Conservation (phyloP, 2,888 invertebrate genomes). For the Drosophila anomalipes region DNA sequence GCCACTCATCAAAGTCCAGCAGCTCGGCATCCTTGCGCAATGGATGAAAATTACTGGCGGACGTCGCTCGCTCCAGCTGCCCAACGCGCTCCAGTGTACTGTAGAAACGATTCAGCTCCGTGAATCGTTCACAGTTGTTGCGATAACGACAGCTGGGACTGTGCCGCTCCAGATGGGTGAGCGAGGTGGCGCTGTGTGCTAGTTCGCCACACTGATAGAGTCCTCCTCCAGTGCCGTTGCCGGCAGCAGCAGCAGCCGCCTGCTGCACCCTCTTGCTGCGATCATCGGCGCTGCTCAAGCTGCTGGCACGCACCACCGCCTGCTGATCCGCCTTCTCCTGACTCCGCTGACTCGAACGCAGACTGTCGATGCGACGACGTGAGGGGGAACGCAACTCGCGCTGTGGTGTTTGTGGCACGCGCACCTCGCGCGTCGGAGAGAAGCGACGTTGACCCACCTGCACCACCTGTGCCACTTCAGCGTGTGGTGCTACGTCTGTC, state of each 20-base stretch:
- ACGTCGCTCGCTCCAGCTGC: slow-evolving; percentile 92
- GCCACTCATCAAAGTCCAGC: slow-evolving; percentile 95
- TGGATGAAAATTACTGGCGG: slow-evolving; percentile 89
- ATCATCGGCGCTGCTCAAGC: slow-evolving; percentile 88
- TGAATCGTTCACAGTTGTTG: slow-evolving; percentile 91
- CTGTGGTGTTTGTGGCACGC: slow-evolving; percentile 85
- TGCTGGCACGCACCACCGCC: slow-evolving; percentile 87
- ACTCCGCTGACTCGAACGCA: slow-evolving; percentile 72
- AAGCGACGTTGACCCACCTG: slow-evolving; percentile 60
- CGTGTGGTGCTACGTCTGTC: slow-evolving; percentile 66
- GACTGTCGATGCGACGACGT: slow-evolving; percentile 87
- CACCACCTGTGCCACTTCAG: slow-evolving; percentile 15
- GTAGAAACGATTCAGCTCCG: slow-evolving; percentile 94
- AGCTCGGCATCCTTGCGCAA: slow-evolving; percentile 92
- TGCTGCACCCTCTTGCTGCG: slow-evolving; percentile 62
- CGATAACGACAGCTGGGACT: slow-evolving; percentile 84
- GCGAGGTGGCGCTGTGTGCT: slow-evolving; percentile 84
- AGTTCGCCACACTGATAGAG: slow-evolving; percentile 82
- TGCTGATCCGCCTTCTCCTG: slow-evolving; percentile 61
- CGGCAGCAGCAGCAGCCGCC: background rate
- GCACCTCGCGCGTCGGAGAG: slow-evolving; percentile 83
- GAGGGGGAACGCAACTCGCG: slow-evolving; percentile 88
- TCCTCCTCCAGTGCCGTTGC: slow-evolving; percentile 25
- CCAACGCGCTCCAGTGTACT: slow-evolving; percentile 93
- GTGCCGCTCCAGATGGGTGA: slow-evolving; percentile 85